These are phyloP conservation scores for Tympanuchus pallidicinctus DNA, from an alignment of 2,113 vertebrate genomes.

Conservation along the genomic window DNA sequence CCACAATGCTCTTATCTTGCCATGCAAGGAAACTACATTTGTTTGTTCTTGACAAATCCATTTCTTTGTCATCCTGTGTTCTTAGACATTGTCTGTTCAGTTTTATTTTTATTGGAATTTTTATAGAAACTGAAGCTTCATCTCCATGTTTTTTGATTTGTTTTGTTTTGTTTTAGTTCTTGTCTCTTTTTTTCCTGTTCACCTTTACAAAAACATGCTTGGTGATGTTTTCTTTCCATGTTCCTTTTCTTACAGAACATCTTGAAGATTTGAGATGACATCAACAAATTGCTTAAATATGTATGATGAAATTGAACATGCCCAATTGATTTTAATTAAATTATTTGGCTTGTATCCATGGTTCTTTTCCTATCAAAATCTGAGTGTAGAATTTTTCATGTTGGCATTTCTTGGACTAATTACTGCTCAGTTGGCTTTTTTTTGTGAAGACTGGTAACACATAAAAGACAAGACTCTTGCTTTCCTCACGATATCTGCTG, in stretches of 20 bases:
- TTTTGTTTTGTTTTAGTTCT: too few species aligned
- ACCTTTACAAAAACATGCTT: background rate
- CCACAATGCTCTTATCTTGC: background rate
- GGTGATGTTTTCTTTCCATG: background rate
- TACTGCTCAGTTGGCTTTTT: background rate
- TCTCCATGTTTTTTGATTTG: background rate
- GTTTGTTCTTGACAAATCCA: background rate
- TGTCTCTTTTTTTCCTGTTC: background rate
- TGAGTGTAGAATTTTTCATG: background rate
- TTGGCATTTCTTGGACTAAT: background rate
- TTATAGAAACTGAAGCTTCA: background rate
- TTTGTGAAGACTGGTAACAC: background rate
- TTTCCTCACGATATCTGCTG: background rate
- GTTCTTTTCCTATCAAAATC: background rate
- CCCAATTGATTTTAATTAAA: background rate
- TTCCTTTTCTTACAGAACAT: background rate
- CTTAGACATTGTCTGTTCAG: background rate
- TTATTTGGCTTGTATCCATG: background rate
- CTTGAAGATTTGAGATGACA: background rate
- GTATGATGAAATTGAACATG: background rate
- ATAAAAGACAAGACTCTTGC: background rate
- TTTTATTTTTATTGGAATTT: background rate
- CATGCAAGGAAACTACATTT: background rate
- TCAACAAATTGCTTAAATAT: background rate
- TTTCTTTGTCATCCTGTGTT: background rate